Evolutionary conservation across 2,888 invertebrate species (phyloP), one percentile per base, ranked within the genome.

Genomic region (Stenolophus ochropezus): DNA sequence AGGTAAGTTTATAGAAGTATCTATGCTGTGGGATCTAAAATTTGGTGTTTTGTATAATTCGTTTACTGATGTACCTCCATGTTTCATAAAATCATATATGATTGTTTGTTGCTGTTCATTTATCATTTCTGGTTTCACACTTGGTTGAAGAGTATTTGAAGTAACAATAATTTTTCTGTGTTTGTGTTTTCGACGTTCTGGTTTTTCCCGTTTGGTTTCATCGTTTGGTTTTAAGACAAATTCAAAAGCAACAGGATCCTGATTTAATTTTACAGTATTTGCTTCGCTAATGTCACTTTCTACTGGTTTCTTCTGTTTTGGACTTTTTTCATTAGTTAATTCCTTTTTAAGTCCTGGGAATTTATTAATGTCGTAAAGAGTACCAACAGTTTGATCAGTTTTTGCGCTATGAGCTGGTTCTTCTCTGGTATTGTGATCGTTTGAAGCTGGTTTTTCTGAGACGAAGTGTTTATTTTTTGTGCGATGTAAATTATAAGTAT

Each of bases 91-190:
- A 11, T 25, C 61, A 18, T 5, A 33, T 2, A 73, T 8, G 14
- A 53, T 69, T 11, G 81, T 81, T 75, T 81, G 81, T 75, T 25
- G 75, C 18, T 49, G 51, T 4, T 20, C 33, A 49, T 33, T 61
- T 81, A 65, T 81, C 81, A 61, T 81, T 18, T 16, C 23, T 18
- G 75, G 58, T 75, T 61, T 61, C 1, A n/a, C 3, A 25, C 47
- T 11, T 61, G 53, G 20, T 51, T 74, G 49, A 11, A 81, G 33
- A 56, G 81, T 81, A 75, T 81, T 61, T 61, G 81, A 81, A 1
- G 53, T 75, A 14, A 81, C 81, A 51, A 81, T 81, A 11, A 81
- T 75, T 81, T 75, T 74, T 49, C 65, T 16, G 5, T 42, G 27
- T 21, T 53, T 73, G 8, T 23, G 6, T 58, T 33, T 77, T 20